Percentiles rank a stretch among this genome's conserved stretches.
Evolutionary conservation across 2,888 invertebrate genomes (phyloP).

Genomic region (Heterodera filipjevi): DNA sequence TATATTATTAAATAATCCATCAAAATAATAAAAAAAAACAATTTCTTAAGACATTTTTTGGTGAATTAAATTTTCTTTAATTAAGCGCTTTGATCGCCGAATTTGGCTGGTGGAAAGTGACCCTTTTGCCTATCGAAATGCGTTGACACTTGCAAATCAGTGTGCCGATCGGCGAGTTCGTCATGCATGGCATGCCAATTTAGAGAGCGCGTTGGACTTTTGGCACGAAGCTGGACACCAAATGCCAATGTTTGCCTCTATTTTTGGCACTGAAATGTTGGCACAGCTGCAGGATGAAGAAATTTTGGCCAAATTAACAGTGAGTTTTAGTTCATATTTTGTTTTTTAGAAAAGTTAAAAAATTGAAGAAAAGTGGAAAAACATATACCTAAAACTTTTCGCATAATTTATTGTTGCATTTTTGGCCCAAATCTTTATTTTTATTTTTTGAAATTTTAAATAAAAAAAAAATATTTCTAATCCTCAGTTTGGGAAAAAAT

Average conservation of each 20-base stretch:
- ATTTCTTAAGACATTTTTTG: not conserved
- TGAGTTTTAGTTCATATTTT: not conserved
- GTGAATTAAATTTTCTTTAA: no score
- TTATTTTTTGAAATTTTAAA: no score
- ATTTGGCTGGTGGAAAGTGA: slow-evolving; percentile 59
- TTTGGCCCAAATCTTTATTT: no score
- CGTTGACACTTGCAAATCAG: slow-evolving; percentile 57
- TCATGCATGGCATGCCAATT: slow-evolving; percentile 41
- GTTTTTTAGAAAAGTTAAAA: not conserved
- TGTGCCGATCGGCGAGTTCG: slow-evolving; percentile 52
- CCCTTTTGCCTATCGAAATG: slow-evolving; percentile 56
- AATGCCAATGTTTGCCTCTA: slow-evolving; percentile 43
- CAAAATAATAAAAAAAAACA: no score
- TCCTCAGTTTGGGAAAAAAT: not conserved
- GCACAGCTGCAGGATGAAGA: slow-evolving; percentile 42
- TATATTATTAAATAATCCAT: no score
- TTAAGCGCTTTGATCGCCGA: slow-evolving; percentile 36
- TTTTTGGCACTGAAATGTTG: slow-evolving; percentile 55
- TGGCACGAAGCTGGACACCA: slow-evolving; percentile 25
- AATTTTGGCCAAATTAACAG: slow-evolving; percentile 13
- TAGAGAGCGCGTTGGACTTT: slow-evolving; percentile 39
- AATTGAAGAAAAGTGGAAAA: no score
- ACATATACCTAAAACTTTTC: no score
- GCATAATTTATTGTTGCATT: no score
- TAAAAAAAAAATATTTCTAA: no score